These are phyloP conservation scores for Papio anubis DNA, from an alignment of 2,113 vertebrate genomes.

Conservation along the genomic window DNA sequence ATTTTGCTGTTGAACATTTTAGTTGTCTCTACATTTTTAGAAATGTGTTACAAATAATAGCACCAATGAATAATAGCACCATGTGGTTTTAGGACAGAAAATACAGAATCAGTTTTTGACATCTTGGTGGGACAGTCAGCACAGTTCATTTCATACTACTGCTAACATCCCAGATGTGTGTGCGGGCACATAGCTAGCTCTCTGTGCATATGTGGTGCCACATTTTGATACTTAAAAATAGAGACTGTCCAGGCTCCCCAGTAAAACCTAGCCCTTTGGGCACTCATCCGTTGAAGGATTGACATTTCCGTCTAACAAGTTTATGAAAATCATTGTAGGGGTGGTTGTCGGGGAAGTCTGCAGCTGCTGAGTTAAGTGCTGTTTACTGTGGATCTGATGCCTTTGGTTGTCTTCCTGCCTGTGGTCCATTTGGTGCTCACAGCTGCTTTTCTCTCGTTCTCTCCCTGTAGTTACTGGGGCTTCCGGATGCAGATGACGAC, in stretches of 20 bases:
- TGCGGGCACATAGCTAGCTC: too few relatives aligned
- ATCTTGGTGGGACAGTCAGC: background rate
- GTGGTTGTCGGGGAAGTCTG: background rate
- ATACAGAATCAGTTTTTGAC: background rate
- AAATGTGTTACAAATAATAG: background rate
- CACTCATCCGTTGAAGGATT: background rate
- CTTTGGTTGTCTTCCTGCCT: background rate
- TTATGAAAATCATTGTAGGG: background rate
- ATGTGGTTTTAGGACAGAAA: background rate
- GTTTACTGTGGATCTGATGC: background rate
- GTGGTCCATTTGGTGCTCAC: background rate
- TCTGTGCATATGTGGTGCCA: background rate
- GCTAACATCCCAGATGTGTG: background rate
- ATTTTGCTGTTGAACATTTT: background rate
- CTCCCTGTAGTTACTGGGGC: slow-evolving; percentile 92
- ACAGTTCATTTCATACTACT: background rate
- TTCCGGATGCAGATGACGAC: slow-evolving; percentile 96
- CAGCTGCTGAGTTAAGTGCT: background rate
- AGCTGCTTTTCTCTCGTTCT: slow-evolving; percentile 65
- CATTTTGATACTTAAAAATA: background rate
- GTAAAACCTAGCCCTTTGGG: background rate
- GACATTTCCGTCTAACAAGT: background rate
- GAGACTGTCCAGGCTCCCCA: background rate
- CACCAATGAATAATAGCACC: background rate
- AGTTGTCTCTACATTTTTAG: background rate